Evolutionary conservation across 2,797 vertebrate species (phyloP), one percentile per base, ranked within the genome.

Genomic region (Dermochelys coriacea): DNA sequence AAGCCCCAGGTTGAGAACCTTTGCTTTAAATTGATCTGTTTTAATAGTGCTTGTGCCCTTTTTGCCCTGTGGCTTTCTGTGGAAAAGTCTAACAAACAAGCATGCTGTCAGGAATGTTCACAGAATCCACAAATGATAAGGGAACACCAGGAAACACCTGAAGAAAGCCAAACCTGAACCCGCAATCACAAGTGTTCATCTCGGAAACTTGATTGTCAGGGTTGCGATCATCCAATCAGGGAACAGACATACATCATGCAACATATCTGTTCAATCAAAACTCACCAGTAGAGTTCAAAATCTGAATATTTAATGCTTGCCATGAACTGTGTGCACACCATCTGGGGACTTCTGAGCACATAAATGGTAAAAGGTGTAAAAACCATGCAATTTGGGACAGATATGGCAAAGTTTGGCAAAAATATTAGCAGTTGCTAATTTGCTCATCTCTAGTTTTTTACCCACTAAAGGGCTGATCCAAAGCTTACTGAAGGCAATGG

Each of bases 261-360:
- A 1, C 1, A 31, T 85, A 68, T 34, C 77, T 64, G 84, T 80
- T 50, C 90, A 82, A 79, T 92, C 41, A 86, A 86, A 96, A 87
- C 86, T 71, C 7, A 94, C 91, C 92, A 93, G 93, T 95, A 83
- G 80, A 92, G 59, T 61, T 95, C 68, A 84, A 77, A 0, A 0
- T 87, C 49, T 87, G 85, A 87, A 94, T 94, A 71, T 78, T 47
- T 49, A 77, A 77, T 16, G 25, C 41, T 92, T 93, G 75, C 86
- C 86, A 90, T 80, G 45, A 31, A 18, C 45, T 18, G 12, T 45
- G 41, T 10, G 71, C 27, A 61, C 80, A 86, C 5, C 41, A 71
- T 41, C n/a, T 71, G 21, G 68, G 21, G n/a, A 41, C 68, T 41
- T 41, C 21, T 71, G 37, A 41, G 37, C 68, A 41, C 12, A 2